Conservation (phyloP, 37 sponge, comb jelly and placozoan genomes). For the Ianthella basta region DNA sequence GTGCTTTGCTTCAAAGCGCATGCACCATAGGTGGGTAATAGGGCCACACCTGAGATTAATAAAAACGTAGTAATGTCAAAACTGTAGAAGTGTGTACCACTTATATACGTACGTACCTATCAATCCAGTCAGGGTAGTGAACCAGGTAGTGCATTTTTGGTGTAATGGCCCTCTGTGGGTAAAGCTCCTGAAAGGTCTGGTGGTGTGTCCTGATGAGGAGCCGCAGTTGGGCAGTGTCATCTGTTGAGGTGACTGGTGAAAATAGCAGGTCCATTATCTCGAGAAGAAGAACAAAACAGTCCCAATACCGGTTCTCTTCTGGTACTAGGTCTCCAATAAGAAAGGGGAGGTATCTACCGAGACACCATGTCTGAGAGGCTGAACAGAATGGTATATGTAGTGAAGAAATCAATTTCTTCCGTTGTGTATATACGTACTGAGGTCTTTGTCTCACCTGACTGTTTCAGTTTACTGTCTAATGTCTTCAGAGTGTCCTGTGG, state of each 20-base stretch:
- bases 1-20: slow-evolving; percentile 32
- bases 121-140: slow-evolving; percentile 7
- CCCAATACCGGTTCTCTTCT: slow-evolving; percentile 47
- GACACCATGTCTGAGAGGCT: slow-evolving; percentile 77
- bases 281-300: slow-evolving; percentile 45
- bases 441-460: slow-evolving; percentile 23
- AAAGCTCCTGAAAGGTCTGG: not conserved
- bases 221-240: slow-evolving; percentile 27
- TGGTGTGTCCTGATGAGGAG: slow-evolving; percentile 27
- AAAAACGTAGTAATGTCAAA: not conserved
- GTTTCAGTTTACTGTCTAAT: not conserved
- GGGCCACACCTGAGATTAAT: slow-evolving; percentile 27
- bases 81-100: not conserved
- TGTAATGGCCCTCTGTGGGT: not conserved
- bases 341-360: slow-evolving; percentile 61
- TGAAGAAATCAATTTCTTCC: too few species aligned
- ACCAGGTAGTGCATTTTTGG: slow-evolving; percentile 31
- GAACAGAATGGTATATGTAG: not conserved
- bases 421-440: too few species aligned
- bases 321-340: slow-evolving; percentile 61
- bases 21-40: not conserved
- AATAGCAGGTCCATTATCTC: slow-evolving; percentile 63
- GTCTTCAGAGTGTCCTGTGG: not conserved
- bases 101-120: not conserved
- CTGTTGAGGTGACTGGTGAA: slow-evolving; percentile 53